These are phyloP conservation scores for Drosophila santomea DNA, from an alignment of 1,140 invertebrate genomes.

Conservation along the genomic window DNA sequence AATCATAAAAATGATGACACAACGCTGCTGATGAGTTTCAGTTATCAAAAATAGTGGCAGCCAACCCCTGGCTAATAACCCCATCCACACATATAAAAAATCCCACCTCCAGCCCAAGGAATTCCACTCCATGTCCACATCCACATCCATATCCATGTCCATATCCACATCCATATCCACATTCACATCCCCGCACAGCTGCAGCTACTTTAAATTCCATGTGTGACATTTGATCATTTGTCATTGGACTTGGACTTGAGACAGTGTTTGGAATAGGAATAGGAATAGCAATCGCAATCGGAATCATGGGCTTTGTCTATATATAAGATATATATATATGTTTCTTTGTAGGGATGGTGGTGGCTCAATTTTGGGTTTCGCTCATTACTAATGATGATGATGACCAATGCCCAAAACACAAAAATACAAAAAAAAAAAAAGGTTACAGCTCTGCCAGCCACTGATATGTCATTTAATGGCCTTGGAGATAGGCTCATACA, in stretches of 20 bases:
- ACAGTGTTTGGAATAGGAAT: conserved; percentile 10
- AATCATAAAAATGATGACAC: conserved; percentile 80
- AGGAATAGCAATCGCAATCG: conserved; percentile 8
- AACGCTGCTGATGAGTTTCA: conserved; percentile 73
- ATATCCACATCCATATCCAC: conserved; percentile 1
- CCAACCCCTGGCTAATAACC: conserved; percentile 56
- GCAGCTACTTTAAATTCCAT: conserved; percentile 82
- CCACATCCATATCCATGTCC: conserved; percentile 11
- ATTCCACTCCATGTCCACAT: conserved; percentile 26
- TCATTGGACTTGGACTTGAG: conserved; percentile 66
- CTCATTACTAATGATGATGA: conserved; percentile 80
- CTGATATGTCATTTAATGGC: conserved; percentile 38
- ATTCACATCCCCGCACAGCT: conserved; percentile 48
- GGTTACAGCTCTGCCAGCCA: conserved; percentile 23
- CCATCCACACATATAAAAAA: background rate
- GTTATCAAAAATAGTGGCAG: conserved; percentile 72
- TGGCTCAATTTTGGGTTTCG: conserved; percentile 45
- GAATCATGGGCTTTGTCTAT: conserved; percentile 20
- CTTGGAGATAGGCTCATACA: background rate
- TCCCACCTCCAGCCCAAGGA: background rate
- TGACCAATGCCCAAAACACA: conserved; percentile 47
- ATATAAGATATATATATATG: background rate
- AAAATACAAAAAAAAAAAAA: conserved; percentile 5
- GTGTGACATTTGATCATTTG: conserved; percentile 82
- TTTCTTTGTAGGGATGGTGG: conserved; percentile 14